phyloP scores from a whole-genome alignment of 2,888 invertebrate genomes.

The Oscheius myriophilus region DNA sequence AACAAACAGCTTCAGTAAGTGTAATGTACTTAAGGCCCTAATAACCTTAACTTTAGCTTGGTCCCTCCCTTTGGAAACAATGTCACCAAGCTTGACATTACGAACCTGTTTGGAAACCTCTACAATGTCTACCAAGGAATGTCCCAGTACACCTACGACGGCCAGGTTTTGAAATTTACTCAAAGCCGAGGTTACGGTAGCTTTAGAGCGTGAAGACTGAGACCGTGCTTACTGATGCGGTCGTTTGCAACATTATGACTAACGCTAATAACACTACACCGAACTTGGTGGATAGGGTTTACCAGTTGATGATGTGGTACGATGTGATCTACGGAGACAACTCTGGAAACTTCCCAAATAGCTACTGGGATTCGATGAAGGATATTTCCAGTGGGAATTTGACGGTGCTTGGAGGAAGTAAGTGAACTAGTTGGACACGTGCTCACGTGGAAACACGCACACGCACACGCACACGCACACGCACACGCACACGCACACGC shows the following conservation, averaged over 20 bases:
- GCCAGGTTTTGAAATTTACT: conserved; percentile 40
- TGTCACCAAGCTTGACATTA: conserved; percentile 54
- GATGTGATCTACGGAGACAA: conserved; percentile 24
- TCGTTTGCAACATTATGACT: conserved; percentile 55
- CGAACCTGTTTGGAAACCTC: conserved; percentile 59
- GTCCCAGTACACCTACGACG: conserved; percentile 67
- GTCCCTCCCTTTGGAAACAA: conserved; percentile 48
- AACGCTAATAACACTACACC: conserved; percentile 24
- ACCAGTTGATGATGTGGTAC: conserved; percentile 40
- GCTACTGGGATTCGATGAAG: conserved; percentile 23
- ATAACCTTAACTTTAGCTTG: conserved; percentile 39
- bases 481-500: too few relatives aligned
- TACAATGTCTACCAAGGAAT: conserved; percentile 62
- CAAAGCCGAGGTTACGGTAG: neutral
- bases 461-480: too few relatives aligned
- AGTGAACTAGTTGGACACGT: too few relatives aligned
- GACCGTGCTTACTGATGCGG: conserved; percentile 39
- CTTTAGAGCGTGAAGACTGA: conserved; percentile 51
- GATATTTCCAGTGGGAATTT: conserved; percentile 13
- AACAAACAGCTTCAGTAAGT: conserved; percentile 32
- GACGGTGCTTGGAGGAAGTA: conserved; percentile 16
- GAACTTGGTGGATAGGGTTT: conserved; percentile 32
- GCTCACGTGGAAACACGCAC: too few relatives aligned
- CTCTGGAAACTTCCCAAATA: conserved; percentile 19
- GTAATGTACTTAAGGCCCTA: neutral